phyloP scores from a whole-genome alignment of 2,888 invertebrate genomes.

The Piscicola geometra region DNA sequence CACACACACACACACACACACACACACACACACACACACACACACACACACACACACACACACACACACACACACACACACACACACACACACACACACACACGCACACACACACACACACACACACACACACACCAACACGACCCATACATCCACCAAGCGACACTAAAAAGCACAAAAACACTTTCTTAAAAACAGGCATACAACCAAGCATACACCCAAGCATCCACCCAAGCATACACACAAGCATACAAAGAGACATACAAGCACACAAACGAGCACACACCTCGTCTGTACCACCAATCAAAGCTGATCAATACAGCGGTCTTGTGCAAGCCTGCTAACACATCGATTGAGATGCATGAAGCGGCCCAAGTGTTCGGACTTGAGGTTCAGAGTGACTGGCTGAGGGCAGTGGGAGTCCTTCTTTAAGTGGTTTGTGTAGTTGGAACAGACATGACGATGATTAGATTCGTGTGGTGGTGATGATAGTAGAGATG shows the following conservation, averaged over 20 bases:
- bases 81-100: constrained; percentile 24
- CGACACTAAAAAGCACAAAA: too few relatives aligned
- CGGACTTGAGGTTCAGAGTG: too few relatives aligned
- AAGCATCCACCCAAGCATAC: not conserved
- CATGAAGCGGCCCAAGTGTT: not conserved
- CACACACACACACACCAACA: constrained; percentile 17
- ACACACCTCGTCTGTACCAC: not conserved
- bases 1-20: constrained; percentile 21
- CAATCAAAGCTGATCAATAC: constrained; percentile 8
- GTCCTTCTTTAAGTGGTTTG: too few relatives aligned
- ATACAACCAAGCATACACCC: constrained; percentile 1
- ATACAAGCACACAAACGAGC: not conserved
- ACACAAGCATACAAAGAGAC: not conserved
- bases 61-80: constrained; percentile 26
- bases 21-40: constrained; percentile 23
- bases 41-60: constrained; percentile 26
- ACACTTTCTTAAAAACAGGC: not conserved
- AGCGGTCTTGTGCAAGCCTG: not conserved
- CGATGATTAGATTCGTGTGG: too few relatives aligned
- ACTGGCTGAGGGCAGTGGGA: too few relatives aligned
- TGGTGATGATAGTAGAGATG: too few relatives aligned
- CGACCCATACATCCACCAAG: constrained; percentile 9
- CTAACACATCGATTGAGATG: constrained; percentile 6
- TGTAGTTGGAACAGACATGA: too few relatives aligned
- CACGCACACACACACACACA: constrained; percentile 20